Conservation (phyloP, 2,888 invertebrate species). For the Panopea generosa region DNA sequence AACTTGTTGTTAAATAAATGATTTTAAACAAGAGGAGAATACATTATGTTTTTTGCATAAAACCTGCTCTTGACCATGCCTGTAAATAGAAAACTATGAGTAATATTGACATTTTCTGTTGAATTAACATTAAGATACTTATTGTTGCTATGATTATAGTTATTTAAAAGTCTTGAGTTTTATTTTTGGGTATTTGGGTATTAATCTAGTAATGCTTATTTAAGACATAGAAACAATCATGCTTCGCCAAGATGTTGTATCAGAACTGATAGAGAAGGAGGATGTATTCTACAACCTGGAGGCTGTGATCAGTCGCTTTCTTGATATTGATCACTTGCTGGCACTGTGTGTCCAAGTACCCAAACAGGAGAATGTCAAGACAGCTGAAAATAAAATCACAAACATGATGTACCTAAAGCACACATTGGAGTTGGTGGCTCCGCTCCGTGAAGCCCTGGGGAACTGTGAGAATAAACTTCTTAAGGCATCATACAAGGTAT, state of each 20-base stretch:
- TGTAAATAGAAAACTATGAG: too few species aligned
- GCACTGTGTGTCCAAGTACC: constrained; percentile 84
- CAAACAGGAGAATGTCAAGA: constrained; percentile 85
- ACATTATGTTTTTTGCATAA: too few species aligned
- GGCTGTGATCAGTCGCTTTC: constrained; percentile 87
- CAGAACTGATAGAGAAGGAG: constrained; percentile 91
- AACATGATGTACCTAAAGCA: constrained; percentile 92
- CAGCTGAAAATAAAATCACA: constrained; percentile 92
- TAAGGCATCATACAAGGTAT: constrained; percentile 88
- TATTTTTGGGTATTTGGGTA: too few species aligned
- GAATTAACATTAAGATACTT: too few species aligned
- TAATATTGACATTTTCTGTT: too few species aligned
- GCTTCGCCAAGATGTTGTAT: constrained; percentile 90
- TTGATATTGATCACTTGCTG: constrained; percentile 92
- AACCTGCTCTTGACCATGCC: too few species aligned
- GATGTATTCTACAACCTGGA: constrained; percentile 89
- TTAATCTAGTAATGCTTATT: too few species aligned
- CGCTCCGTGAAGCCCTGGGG: constrained; percentile 88
- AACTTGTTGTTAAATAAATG: too few species aligned
- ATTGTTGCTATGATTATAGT: too few species aligned
- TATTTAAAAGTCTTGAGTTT: too few species aligned
- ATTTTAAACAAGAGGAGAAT: too few species aligned
- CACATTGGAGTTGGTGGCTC: constrained; percentile 90
- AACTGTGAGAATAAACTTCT: constrained; percentile 87
- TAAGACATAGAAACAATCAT: constrained; percentile 89